Evolutionary conservation across 2,888 invertebrate genomes (phyloP).

Genomic region (Sinhomidia bicolor): DNA sequence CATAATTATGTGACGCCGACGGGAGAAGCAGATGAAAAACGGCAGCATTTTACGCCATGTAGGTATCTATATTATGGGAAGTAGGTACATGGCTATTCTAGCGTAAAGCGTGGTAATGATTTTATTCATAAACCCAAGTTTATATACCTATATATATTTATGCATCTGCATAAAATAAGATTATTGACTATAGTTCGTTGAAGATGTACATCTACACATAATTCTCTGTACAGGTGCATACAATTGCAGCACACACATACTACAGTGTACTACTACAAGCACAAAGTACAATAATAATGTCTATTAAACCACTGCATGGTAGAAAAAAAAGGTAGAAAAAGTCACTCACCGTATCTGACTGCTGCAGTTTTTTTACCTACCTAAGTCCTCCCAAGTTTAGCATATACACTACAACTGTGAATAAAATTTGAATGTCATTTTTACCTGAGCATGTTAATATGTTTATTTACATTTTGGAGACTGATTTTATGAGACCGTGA

Average conservation of each 20-base stretch:
- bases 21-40: not conserved
- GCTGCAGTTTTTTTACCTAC: slow-evolving; percentile 23
- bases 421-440: slow-evolving; percentile 52
- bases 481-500: slow-evolving; percentile 24
- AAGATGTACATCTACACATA: not conserved
- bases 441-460: slow-evolving; percentile 4
- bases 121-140: not conserved
- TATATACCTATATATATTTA: not conserved
- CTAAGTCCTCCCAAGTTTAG: not conserved
- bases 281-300: no score
- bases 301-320: not conserved
- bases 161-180: not conserved
- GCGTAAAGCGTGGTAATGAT: not conserved
- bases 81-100: slow-evolving; percentile 10
- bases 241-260: not conserved
- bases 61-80: not conserved
- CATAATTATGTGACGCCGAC: not conserved
- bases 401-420: slow-evolving; percentile 27
- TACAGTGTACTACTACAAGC: not conserved
- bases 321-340: not conserved
- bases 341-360: slow-evolving; percentile 11
- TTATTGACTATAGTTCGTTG: not conserved
- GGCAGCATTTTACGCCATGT: not conserved
- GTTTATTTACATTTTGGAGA: slow-evolving; percentile 12
- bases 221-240: not conserved